Base-by-base conservation (phyloP, 2,888 invertebrate genomes). In the Ophion ventricosus region DNA sequence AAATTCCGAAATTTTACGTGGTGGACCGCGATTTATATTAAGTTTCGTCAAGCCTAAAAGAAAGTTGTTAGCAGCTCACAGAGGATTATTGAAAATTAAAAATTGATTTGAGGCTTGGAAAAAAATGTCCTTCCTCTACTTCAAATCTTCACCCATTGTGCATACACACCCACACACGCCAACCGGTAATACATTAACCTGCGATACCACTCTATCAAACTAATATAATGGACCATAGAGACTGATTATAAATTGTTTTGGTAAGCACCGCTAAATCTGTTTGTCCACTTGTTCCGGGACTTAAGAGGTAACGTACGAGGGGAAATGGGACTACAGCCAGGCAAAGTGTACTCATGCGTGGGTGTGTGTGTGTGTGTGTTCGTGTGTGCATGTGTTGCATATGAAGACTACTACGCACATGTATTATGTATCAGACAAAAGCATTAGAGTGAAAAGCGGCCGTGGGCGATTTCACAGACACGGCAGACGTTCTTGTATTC, bases 181-280 rank as follows among this genome's bases (percentile, higher is more conserved):
- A 7, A 35, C 35, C 8, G 35, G 4, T 35, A 35, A 35, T 35
- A 35, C 35, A 35, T 35, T 35, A 1, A 1, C 35, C 35, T 8
- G 35, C 35, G 35, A 35, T 35, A 35, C 35, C 35, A 7, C 8
- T 35, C 0, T 8, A 35, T 35, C 8, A 35, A 35, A 35, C 35
- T 5, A 5, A 35, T 35, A 7, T 35, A 35, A 5, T 35, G 35
- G 35, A 35, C 5, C 35, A 8, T 7, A 35, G 7, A 35, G 35
- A 35, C 35, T 7, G 35, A 35, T 35, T 8, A 35, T 35, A 35
- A 35, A 35, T 43, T 43, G 43, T 17, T 87, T 87, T 83, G 59
- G 69, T 80, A 72, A 83, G 86, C 80, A 84, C 78, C 66, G 29
- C 74, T 67, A 77, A 67, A 80, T 80, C 80, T 80, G 76, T 81